Conservation (phyloP, 2,113 vertebrate species). For the Cinclus mexicanus region DNA sequence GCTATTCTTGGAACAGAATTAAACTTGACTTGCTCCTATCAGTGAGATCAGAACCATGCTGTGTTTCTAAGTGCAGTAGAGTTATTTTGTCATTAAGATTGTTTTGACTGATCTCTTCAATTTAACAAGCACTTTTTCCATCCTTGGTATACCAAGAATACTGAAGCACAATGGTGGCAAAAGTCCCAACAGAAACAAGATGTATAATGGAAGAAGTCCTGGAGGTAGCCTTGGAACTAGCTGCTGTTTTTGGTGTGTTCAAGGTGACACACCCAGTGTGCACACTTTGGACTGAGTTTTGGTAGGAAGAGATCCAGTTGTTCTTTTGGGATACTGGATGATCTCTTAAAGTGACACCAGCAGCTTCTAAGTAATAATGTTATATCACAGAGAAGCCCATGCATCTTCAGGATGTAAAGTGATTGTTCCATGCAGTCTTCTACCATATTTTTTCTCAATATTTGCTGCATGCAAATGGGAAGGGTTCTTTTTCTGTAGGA, state of each 20-base stretch:
- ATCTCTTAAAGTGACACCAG: not conserved
- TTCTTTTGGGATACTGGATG: not conserved
- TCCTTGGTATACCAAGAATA: not conserved
- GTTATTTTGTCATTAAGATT: constrained; percentile 44
- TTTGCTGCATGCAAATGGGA: not conserved
- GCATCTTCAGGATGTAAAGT: not conserved
- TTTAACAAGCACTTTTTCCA: not conserved
- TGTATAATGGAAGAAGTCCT: not conserved
- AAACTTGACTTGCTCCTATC: not conserved
- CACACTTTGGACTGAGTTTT: not conserved
- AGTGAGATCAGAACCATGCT: not conserved
- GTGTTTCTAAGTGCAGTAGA: not conserved
- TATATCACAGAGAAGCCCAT: not conserved
- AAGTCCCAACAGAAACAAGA: constrained; percentile 47
- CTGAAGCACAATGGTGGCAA: constrained; percentile 57
- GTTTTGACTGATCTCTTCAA: constrained; percentile 44
- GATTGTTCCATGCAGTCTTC: not conserved
- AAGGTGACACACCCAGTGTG: not conserved
- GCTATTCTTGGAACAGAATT: not conserved
- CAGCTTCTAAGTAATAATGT: not conserved
- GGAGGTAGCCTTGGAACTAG: not conserved
- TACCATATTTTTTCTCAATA: not conserved
- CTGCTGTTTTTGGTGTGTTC: not conserved
- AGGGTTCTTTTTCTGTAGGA: not conserved
- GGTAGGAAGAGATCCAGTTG: not conserved